These are phyloP conservation scores for Chesias legatella DNA, from an alignment of 2,888 invertebrate genomes.

Conservation along the genomic window DNA sequence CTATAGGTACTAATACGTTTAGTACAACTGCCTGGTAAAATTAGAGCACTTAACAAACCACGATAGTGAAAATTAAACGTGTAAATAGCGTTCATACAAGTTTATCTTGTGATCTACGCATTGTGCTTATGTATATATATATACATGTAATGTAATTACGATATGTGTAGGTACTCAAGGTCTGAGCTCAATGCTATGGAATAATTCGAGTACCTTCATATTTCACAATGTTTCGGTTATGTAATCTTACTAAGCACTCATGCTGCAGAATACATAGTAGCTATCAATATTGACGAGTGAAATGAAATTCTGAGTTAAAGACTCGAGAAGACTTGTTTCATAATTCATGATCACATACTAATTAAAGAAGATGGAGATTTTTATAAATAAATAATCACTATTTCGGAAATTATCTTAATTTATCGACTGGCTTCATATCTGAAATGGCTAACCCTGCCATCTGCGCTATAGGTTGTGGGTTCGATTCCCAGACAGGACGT, in stretches of 20 bases:
- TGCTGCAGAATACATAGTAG: not conserved
- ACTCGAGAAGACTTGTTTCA: too few species aligned
- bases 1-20: too few species aligned
- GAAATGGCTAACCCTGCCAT: too few species aligned
- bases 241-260: conserved; percentile 16
- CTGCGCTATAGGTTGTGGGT: too few species aligned
- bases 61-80: conserved; percentile 1
- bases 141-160: conserved; percentile 24
- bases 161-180: conserved; percentile 27
- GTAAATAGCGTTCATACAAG: conserved; percentile 2
- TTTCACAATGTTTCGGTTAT: conserved; percentile 25
- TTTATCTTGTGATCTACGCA: conserved; percentile 26
- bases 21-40: too few species aligned
- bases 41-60: too few species aligned
- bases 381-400: too few species aligned
- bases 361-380: too few species aligned
- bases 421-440: too few species aligned
- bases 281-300: not conserved
- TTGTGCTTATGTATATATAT: conserved; percentile 16
- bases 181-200: conserved; percentile 28
- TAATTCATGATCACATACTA: too few species aligned
- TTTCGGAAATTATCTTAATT: too few species aligned
- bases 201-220: conserved; percentile 29
- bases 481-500: too few species aligned
- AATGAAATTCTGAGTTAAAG: not conserved